Evolutionary conservation across 2,797 vertebrate species (phyloP), one percentile per base, ranked within the genome.

Genomic region (Takifugu rubripes): DNA sequence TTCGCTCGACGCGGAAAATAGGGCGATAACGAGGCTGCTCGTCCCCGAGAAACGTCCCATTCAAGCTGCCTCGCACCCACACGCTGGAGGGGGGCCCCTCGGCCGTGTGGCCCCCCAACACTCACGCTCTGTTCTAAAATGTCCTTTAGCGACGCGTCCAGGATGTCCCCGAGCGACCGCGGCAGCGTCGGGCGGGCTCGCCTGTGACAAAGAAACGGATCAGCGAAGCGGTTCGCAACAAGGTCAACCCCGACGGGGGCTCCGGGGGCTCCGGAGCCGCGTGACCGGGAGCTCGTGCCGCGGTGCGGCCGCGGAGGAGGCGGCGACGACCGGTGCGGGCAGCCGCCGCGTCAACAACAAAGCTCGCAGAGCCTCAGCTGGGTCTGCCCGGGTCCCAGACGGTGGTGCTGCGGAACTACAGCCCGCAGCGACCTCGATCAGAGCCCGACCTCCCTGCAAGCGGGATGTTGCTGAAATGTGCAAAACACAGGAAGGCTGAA

Each of bases 201-300:
- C 65, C 36, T 57, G 70, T 70, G 77, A 88, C 88, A 92, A 90
- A 88, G 84, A 84, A 82, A 69, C 77, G 81, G 82, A 62, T 74
- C 74, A 72, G 68, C 75, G 54, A 73, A 83, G 66, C 74, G 86
- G 71, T 75, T 78, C 77, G 75, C 78, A 90, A 88, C 88, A 91
- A 91, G 90, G 90, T 91, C 91, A 91, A 74, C 57, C 71, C 49
- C 24, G 40, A 26, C 15, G 31, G 55, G 55, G 64, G 49, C 54
- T 66, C 57, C 21, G 21, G 21, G 21, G 21, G 21, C 21, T 21
- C 21, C 21, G 21, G 21, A 21, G 21, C 21, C 21, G 17, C 17
- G 17, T 17, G 17, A 17, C 17, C 17, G 1, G 55, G 55, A 61
- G 49, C 54, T 66, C 57, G 2, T 31, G 61, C 68, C 66, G 59